Conservation (phyloP, 64 coral and sea anemone genomes). For the Stichodactyla mertensii region DNA sequence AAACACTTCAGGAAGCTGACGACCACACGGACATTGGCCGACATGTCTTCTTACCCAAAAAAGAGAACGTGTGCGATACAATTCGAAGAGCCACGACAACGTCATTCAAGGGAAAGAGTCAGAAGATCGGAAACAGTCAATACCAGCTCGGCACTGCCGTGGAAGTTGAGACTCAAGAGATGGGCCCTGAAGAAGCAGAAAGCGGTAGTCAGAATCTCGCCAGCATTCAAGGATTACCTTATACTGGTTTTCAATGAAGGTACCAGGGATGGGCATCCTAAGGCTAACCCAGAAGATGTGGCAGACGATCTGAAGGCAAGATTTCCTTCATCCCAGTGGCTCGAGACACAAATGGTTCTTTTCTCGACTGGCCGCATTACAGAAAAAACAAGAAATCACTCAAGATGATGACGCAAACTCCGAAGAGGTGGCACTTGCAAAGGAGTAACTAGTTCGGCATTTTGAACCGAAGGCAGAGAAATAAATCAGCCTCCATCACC, state of each 20-base stretch:
- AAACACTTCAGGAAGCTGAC: not conserved
- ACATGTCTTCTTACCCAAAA: constrained; percentile 29
- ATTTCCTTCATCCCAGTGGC: not conserved
- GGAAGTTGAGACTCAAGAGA: not conserved
- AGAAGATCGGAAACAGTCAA: constrained; percentile 35
- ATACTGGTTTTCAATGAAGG: constrained; percentile 35
- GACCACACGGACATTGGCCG: not conserved
- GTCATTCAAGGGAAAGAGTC: constrained; percentile 24
- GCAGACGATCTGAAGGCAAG: constrained; percentile 2
- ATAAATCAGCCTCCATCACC: too few species aligned
- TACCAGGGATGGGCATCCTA: constrained; percentile 34
- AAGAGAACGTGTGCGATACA: not conserved
- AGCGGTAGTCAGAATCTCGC: not conserved
- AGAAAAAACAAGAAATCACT: too few species aligned
- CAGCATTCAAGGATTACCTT: constrained; percentile 41
- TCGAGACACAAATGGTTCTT: not conserved
- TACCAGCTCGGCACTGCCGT: not conserved
- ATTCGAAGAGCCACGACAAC: constrained; percentile 22
- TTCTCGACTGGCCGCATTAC: too few species aligned
- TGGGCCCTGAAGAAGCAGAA: not conserved
- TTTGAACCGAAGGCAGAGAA: too few species aligned
- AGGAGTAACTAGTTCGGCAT: too few species aligned
- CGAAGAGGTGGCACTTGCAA: too few species aligned
- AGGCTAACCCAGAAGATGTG: constrained; percentile 35
- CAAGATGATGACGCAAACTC: too few species aligned